Evolutionary conservation across 2,888 invertebrate genomes (phyloP).

Genomic region (Merodon equestris): DNA sequence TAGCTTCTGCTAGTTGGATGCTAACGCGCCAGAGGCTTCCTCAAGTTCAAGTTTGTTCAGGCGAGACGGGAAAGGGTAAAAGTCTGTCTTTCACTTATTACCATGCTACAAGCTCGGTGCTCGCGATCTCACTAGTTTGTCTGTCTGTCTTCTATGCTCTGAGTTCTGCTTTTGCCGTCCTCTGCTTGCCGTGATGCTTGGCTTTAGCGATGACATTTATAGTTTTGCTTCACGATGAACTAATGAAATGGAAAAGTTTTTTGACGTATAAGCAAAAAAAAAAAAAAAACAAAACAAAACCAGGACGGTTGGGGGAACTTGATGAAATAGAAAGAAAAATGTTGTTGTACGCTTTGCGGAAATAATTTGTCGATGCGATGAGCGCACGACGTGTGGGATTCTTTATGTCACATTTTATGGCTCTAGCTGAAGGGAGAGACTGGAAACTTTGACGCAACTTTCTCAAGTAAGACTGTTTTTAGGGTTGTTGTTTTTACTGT

Average conservation of each 20-base stretch:
- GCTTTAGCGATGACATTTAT: conserved; percentile 33
- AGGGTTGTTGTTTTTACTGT: too few relatives aligned
- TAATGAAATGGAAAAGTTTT: conserved; percentile 57
- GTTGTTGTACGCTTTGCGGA: too few relatives aligned
- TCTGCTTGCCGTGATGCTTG: conserved; percentile 18
- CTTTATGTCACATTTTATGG: too few relatives aligned
- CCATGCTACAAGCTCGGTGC: neutral
- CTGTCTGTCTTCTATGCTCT: neutral
- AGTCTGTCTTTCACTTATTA: conserved; percentile 24
- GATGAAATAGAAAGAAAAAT: too few relatives aligned
- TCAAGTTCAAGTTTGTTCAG: conserved; percentile 54
- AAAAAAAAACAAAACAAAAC: too few relatives aligned
- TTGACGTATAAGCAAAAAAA: too few relatives aligned
- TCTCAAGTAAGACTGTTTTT: too few relatives aligned
- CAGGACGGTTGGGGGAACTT: too few relatives aligned
- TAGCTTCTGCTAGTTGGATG: conserved; percentile 30
- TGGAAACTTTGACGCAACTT: too few relatives aligned
- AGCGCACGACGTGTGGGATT: too few relatives aligned
- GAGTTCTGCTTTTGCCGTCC: conserved; percentile 3
- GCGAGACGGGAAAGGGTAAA: neutral
- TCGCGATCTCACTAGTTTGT: conserved; percentile 2
- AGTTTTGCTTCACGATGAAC: conserved; percentile 33
- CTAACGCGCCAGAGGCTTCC: conserved; percentile 16
- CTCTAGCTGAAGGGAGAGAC: too few relatives aligned
- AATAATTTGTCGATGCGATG: too few relatives aligned